Evolutionary conservation across 2,888 invertebrate species (phyloP).

Genomic region (Venustoraphidia nigricollis): DNA sequence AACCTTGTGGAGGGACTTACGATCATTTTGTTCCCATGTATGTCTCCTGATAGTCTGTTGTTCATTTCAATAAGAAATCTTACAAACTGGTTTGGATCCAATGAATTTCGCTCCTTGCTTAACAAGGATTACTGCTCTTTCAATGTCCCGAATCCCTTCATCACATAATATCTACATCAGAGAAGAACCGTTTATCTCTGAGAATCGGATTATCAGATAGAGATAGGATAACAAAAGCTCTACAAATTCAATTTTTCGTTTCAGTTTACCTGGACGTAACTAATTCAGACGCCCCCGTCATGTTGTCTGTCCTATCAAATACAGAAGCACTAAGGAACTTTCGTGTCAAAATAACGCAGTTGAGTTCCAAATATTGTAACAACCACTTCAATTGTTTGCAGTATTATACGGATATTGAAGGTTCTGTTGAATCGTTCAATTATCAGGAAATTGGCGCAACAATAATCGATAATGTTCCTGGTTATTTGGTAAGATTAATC

Average conservation of each 20-base stretch:
- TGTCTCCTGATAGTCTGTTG: no score
- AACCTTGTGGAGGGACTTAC: no score
- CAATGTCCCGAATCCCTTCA: no score
- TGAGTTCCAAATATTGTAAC: conserved; percentile 19
- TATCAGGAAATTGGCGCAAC: conserved; percentile 42
- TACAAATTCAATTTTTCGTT: conserved; percentile 14
- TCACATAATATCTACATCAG: no score
- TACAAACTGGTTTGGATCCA: no score
- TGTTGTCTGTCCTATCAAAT: conserved; percentile 45
- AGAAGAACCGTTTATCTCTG: no score
- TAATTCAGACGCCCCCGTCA: conserved; percentile 42
- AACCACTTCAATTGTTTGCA: conserved; percentile 42
- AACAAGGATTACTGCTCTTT: no score
- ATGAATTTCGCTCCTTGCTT: no score
- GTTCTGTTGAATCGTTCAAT: conserved; percentile 54
- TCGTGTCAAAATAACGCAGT: conserved; percentile 45
- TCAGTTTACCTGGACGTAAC: conserved; percentile 59
- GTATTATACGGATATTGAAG: conserved; percentile 40
- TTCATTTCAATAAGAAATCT: no score
- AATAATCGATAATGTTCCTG: conserved; percentile 34
- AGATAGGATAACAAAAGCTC: no score
- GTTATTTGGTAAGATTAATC: conserved; percentile 40
- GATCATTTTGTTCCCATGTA: no score
- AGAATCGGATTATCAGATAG: no score
- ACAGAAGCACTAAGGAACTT: conserved; percentile 39